Base-by-base conservation (phyloP, 92 coral and sea anemone genomes). In the Blastomussa wellsi region DNA sequence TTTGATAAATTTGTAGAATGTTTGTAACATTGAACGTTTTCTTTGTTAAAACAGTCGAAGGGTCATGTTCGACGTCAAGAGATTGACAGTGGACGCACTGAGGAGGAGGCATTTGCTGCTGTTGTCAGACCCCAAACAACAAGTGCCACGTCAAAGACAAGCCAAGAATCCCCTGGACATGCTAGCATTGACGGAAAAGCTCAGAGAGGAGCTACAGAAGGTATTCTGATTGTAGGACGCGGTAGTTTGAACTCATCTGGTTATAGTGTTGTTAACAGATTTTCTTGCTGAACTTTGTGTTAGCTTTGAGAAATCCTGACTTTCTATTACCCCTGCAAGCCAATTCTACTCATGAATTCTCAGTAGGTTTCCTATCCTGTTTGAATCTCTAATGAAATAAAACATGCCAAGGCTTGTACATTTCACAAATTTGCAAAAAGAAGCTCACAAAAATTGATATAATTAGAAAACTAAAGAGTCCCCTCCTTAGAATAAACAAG, bases 41-140 rank as follows among this genome's bases (percentile, higher is more conserved):
- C 24, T 9, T 78, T 51, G 12, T 41, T 17, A 15, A 6, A 19
- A 71, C 67, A 82, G 85, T 82, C 85, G 4, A 35, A 1, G 42
- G 87, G 87, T 24, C 80, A 83, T 62, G 19, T 44, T 49, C 80
- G 29, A 2, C 91, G 88, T 3, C 51, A 76, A 73, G 94, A 91
- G 68, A 22, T 80, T 22, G 94, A 91, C 75, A 91, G 94, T 77
- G 94, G 94, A 35, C 78, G 87, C 32, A 84, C 85, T 66, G 94
- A 91, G 62, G 94, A 91, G 70, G 94, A 91, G 67, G 52, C 84
- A 19, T 88, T 69, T 79, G 90, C 94, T 17, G 44, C 94, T 33
- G 94, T 91, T 22, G 77, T 88, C 1, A 83, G 92, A 37, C 87
- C 87, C 42, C 78, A 74, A 57, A 73, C 87, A 24, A 83, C 87